Base-by-base conservation (phyloP, 2,888 invertebrate genomes). In the Eupithecia tripunctaria region DNA sequence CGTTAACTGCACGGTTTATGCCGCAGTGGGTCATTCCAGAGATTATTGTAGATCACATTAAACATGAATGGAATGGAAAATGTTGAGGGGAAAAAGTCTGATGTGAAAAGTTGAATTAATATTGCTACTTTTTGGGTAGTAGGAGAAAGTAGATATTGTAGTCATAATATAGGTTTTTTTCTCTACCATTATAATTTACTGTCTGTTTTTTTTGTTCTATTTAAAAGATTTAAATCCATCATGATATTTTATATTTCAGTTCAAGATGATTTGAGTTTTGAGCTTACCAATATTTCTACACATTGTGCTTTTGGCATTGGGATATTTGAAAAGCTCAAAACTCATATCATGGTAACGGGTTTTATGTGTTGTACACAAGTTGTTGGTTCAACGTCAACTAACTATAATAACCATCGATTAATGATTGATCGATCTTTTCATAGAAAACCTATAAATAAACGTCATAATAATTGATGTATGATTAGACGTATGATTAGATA, bases 1-100 rank as follows among this genome's bases (percentile, higher is more conserved):
- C 71, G 76, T 74, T 73, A 76, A 76, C 69, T 66, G 47, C 70
- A 68, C 68, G 67, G 73, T 74, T 72, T 76, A 69, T 47, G 65
- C 64, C 25, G 67, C 62, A 36, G 62, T 32, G 29, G 21, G 51
- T 56, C 56, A 56, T 56, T 71, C 62, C 15, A 1, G 10, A n/a
- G 62, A 36, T 63, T 36, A 63, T 36, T 63, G 62, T 63, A 63
- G 62, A 63, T 63, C 36, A 32, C 62, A 36, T 63, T 43, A 65
- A 65, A 65, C 25, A 41, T 64, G 64, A 25, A 67, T n/a, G 51
- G 18, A 51, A 21, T 56, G 56, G 56, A 32, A 63, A 63, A 63
- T 63, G 62, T 36, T 51, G 21, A 32, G 32, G 62, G 29, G n/a
- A n/a, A 32, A 36, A 36, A 63, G 21, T 63, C 36, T 32, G 5